Evolutionary conservation across 2,797 vertebrate species (phyloP).

Genomic region (Danio choprae): DNA sequence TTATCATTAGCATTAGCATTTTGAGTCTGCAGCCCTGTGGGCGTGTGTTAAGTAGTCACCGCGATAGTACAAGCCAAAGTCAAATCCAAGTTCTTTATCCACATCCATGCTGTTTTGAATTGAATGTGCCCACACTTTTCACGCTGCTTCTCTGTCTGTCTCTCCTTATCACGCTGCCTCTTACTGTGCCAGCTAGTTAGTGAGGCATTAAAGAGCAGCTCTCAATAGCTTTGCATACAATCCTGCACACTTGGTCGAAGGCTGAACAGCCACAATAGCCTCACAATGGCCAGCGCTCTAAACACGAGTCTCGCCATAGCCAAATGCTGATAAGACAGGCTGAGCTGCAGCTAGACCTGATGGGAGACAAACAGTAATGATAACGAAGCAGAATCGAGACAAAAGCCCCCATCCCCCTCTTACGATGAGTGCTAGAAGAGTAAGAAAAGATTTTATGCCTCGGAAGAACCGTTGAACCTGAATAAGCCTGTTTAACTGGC

Average conservation of each 20-base stretch:
- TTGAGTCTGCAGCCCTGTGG: background rate
- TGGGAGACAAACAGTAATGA: conserved; percentile 9
- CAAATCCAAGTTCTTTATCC: conserved; percentile 3
- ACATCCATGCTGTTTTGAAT: conserved; percentile 43
- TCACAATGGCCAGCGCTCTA: conserved; percentile 24
- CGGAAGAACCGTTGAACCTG: conserved; percentile 34
- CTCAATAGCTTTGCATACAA: conserved; percentile 55
- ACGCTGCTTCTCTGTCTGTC: conserved; percentile 19
- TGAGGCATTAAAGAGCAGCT: conserved; percentile 22
- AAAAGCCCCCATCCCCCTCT: background rate
- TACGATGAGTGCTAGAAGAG: background rate
- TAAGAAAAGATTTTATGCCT: conserved; percentile 26
- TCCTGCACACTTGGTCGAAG: conserved; percentile 9
- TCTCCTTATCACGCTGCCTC: conserved; percentile 35
- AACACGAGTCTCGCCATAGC: conserved; percentile 4
- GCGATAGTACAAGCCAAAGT: background rate
- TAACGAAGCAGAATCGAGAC: background rate
- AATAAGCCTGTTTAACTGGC: conserved; percentile 50
- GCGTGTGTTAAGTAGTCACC: background rate
- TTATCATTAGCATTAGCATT: background rate
- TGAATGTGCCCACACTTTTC: conserved; percentile 20
- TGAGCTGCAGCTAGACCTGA: conserved; percentile 6
- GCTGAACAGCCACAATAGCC: background rate
- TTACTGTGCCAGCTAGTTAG: conserved; percentile 32
- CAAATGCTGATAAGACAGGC: conserved; percentile 38